Conservation (phyloP, 1,140 invertebrate species). For the Leptinotarsa texana region DNA sequence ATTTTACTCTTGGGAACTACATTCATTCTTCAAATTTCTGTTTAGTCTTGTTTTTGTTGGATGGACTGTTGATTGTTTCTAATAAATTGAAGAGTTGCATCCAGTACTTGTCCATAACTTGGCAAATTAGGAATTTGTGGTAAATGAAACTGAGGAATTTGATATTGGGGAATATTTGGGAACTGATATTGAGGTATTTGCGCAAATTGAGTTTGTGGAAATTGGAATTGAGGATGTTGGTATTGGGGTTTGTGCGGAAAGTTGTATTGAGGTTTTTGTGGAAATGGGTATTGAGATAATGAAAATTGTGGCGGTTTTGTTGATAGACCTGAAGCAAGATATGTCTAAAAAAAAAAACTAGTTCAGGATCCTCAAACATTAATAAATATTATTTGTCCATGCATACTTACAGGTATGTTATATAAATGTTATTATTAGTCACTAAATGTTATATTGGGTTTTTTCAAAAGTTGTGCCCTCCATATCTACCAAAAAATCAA, state of each 20-base stretch:
- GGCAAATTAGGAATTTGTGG: slow-evolving; percentile 9
- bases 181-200: slow-evolving; percentile 1
- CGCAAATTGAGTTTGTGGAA: slow-evolving; percentile 14
- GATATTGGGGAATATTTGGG: not conserved
- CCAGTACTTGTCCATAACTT: not conserved
- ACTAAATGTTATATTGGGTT: too few species aligned
- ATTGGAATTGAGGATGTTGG: not conserved
- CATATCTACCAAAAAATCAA: too few species aligned
- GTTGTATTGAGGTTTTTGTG: slow-evolving; percentile 3
- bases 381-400: too few species aligned
- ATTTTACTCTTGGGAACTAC: too few species aligned
- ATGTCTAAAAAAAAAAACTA: slow-evolving; percentile 4
- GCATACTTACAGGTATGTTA: too few species aligned
- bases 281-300: not conserved
- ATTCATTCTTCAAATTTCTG: too few species aligned
- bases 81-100: slow-evolving; percentile 18
- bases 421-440: too few species aligned
- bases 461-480: too few species aligned
- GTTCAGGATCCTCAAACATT: too few species aligned
- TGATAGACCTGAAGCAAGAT: not conserved
- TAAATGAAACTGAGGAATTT: slow-evolving; percentile 10
- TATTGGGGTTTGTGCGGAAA: slow-evolving; percentile 15
- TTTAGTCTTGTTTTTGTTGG: not conserved
- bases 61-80: slow-evolving; percentile 18
- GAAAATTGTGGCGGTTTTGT: not conserved